Conservation (phyloP, 2,797 vertebrate genomes). For the Nannoperca obscura region DNA sequence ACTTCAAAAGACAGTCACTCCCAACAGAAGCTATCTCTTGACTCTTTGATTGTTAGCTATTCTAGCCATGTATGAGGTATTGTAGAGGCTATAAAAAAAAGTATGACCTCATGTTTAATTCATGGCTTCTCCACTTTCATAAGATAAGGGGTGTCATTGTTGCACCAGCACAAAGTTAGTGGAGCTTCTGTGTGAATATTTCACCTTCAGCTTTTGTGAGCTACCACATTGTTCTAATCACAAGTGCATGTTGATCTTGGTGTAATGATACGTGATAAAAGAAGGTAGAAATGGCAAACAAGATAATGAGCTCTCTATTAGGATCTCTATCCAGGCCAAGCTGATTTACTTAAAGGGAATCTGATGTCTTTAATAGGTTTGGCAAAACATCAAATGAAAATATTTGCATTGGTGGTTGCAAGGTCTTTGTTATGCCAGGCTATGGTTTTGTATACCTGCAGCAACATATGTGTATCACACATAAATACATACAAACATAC, state of each 20-base stretch:
- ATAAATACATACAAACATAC: conserved; percentile 11
- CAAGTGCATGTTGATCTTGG: conserved; percentile 16
- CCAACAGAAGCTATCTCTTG: conserved; percentile 66
- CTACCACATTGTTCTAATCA: conserved; percentile 28
- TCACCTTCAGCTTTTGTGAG: conserved; percentile 74
- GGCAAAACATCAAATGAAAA: not conserved
- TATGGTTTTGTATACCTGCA: conserved; percentile 20
- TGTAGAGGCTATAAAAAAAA: conserved; percentile 69
- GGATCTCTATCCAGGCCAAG: not conserved
- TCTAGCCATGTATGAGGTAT: conserved; percentile 74
- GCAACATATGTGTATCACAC: not conserved
- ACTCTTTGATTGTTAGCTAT: conserved; percentile 82
- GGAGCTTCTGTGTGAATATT: conserved; percentile 51
- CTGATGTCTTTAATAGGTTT: conserved; percentile 5
- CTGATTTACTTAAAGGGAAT: not conserved
- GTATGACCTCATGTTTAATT: conserved; percentile 83
- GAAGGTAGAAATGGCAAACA: conserved; percentile 6
- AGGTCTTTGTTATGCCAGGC: not conserved
- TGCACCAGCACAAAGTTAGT: conserved; percentile 60
- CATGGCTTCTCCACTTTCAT: conserved; percentile 70
- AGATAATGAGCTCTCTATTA: not conserved
- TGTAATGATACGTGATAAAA: conserved; percentile 16
- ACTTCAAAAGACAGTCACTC: conserved; percentile 78
- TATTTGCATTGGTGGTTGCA: not conserved
- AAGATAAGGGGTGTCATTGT: conserved; percentile 80